These are phyloP conservation scores for Cantharis rufa DNA, from an alignment of 2,888 invertebrate genomes.

Conservation along the genomic window DNA sequence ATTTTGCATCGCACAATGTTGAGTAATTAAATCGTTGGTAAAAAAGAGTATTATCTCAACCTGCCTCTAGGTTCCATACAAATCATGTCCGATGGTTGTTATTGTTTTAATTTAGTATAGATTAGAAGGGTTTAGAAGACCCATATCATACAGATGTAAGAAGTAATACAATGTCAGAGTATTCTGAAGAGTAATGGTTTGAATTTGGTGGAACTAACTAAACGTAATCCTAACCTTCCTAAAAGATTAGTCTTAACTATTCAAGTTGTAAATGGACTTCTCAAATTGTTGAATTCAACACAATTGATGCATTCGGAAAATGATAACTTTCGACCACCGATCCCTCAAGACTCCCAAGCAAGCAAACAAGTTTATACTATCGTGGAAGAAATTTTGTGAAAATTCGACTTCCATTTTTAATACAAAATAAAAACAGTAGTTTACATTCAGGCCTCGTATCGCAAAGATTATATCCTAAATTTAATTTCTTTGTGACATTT, in stretches of 20 bases:
- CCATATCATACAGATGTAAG: constrained; percentile 2
- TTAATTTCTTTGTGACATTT: neutral
- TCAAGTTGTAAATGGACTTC: neutral
- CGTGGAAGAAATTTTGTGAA: neutral
- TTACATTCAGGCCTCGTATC: neutral
- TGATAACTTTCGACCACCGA: neutral
- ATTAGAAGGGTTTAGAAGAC: neutral
- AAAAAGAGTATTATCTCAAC: neutral
- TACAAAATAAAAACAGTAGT: neutral
- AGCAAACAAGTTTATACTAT: no score
- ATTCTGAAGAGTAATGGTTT: constrained; percentile 3
- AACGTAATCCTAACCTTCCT: neutral
- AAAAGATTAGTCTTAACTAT: neutral
- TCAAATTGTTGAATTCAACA: neutral
- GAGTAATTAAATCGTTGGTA: neutral
- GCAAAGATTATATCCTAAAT: neutral
- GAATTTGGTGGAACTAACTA: neutral
- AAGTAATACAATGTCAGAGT: neutral
- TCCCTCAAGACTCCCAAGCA: neutral
- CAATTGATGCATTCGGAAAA: neutral
- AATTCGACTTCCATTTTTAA: neutral
- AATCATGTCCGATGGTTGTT: neutral
- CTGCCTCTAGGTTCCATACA: neutral
- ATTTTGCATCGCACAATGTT: neutral
- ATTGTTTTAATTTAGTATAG: neutral